Evolutionary conservation across 2,888 invertebrate species (phyloP), one percentile per base, ranked within the genome.

Genomic region (Malthinus seriepunctatus): DNA sequence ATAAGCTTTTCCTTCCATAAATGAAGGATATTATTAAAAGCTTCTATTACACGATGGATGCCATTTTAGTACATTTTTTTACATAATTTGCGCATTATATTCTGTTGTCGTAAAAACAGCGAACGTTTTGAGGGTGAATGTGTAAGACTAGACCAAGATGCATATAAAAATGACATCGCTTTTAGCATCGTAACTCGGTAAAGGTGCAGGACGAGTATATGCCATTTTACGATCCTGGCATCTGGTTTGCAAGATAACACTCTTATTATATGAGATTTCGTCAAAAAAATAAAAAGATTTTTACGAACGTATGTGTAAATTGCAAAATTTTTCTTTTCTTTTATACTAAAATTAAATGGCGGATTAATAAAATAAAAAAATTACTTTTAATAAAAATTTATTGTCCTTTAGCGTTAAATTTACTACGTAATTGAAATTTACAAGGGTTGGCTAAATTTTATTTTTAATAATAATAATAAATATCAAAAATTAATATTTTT

Each of bases 31-130:
- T 54, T 59, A 59, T 59, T 59, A 59, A 59, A 55, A 55, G 59
- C 59, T 54, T 54, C 54, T 51, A 54, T 51, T 51, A 51, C 54
- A 54, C 51, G 51, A 51, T 55, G 56, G 52, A 51, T 55, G 51
- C 51, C 62, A 62, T 49, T 54, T 55, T 51, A 50, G 53, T 47
- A 58, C 44, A 54, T 62, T 51, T 62, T 62, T 60, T 60, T 60
- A 56, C 60, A 60, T 60, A 60, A 60, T 60, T 60, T 51, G 51
- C 52, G 56, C 60, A 52, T 60, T 60, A 60, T 60, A 60, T 60
- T 60, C 60, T 48, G 49, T 47, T 49, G 56, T 60, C 60, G 60
- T 60, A 60, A 60, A 60, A 56, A 33, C 44, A 38, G 51, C 47
- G 55, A 60, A 60, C 55, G 60, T 56, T 51, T 51, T 32, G 45